Conservation (phyloP, 2,113 vertebrate species). For the Heterotis niloticus region DNA sequence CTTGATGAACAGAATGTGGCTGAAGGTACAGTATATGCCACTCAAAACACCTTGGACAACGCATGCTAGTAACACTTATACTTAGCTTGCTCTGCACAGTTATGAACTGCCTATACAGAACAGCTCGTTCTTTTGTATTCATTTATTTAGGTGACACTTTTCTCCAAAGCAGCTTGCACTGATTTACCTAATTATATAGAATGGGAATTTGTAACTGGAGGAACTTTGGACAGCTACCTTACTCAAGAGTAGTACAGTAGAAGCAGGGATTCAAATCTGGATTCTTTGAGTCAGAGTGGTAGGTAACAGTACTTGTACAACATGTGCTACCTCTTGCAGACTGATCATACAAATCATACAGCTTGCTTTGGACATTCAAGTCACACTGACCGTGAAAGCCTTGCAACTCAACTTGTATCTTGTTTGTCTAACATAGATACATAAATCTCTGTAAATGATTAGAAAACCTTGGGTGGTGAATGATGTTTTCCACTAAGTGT, state of each 20-base stretch:
- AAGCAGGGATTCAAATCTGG: too few relatives aligned
- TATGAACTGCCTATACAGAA: not conserved
- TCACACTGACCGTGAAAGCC: not conserved
- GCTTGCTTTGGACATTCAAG: not conserved
- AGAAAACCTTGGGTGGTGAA: too few relatives aligned
- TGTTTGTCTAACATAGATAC: not conserved
- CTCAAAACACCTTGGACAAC: not conserved
- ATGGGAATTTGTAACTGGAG: too few relatives aligned
- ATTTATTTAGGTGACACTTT: too few relatives aligned
- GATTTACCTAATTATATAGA: too few relatives aligned
- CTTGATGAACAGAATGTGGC: constrained; percentile 42
- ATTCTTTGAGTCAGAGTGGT: too few relatives aligned
- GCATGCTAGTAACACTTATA: not conserved
- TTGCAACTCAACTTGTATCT: not conserved
- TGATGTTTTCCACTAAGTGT: not conserved
- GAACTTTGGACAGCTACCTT: too few relatives aligned
- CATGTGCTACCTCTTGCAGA: not conserved
- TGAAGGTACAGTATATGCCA: constrained; percentile 39
- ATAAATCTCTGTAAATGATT: not conserved
- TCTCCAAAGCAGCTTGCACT: too few relatives aligned
- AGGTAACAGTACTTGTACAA: not conserved
- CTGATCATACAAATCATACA: not conserved
- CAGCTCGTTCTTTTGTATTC: not conserved
- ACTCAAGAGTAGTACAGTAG: too few relatives aligned
- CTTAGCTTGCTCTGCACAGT: too few relatives aligned